Evolutionary conservation across 2,797 vertebrate species (phyloP), one percentile per base, ranked within the genome.

Genomic region (Tamandua tetradactyla): DNA sequence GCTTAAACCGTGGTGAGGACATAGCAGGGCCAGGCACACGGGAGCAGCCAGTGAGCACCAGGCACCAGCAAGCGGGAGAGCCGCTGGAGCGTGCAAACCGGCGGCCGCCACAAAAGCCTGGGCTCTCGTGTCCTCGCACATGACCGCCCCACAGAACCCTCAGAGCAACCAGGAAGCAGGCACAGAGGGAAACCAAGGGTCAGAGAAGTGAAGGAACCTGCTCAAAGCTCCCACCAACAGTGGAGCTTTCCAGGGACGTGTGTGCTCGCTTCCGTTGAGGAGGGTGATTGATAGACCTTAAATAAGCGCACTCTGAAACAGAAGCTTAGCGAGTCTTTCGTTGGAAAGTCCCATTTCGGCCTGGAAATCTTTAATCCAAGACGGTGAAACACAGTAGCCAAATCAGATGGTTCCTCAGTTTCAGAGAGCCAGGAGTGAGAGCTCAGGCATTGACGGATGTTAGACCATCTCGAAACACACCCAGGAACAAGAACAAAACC

Each of bases 371-470:
- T 89, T 81, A 83, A 49, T 47, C 35, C 37, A 23, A 59, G 40
- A 66, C 75, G 83, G 44, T 91, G 80, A 93, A 95, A 94, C 40
- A 89, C 23, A 71, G 17, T 37, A 49, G 55, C 59, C 40, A 72
- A 59, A 89, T 81, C 49, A 80, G 74, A 89, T 0, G 5, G 47
- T 47, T 27, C 23, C 57, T 59, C n/a, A 37, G 17, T 62, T 52
- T 95, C 49, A 66, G 74, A 66, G 14, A 88, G 87, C 88, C 9
- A 93, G 59, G 44, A 88, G 79, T 27, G 27, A 81, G 20, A 71
- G 22, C 11, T 87, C 32, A 68, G 72, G 72, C 80, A 42, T 0
- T 62, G 42, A 96, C 64, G 89, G 71, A 69, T 66, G 14, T 59
- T 25, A 85, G 64, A 69, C 9, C 9, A 52, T 20, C 44, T 92